Evolutionary conservation across 2,888 invertebrate species (phyloP), one percentile per base, ranked within the genome.

Genomic region (Embidobia sp.): DNA sequence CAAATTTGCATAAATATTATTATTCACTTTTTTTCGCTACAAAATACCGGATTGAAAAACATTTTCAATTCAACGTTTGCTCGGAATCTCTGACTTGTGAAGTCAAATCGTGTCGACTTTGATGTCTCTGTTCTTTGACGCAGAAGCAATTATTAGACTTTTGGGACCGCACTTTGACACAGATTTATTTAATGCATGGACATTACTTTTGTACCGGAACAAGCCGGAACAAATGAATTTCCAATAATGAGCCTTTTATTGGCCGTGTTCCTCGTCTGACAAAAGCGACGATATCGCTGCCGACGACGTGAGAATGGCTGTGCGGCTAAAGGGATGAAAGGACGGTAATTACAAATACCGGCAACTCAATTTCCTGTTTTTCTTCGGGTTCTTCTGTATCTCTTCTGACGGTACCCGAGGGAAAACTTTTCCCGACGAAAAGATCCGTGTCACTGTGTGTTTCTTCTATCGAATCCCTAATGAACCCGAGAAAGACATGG

Each of bases 291-390:
- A 49, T 63, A n/a, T 48, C 49, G 11, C 48, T 16, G 63, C 35
- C 22, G 57, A 69, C 69, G 63, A 75, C 69, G 69, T 75, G 67
- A 67, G 67, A 75, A 75, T 69, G 42, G 51, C 35, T 69, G 57
- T 61, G 57, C 74, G 46, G 31, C 49, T 18, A 59, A 66, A 70
- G 61, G 67, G 57, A 72, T 77, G 75, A 79, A 80, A 82, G 80
- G 61, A 72, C 79, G 66, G 79, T 82, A 83, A 84, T 84, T 83
- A 82, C 83, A 82, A 83, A 83, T 82, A 82, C 80, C 80, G 79
- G 79, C 69, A 75, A 76, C 79, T 80, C 80, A 72, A 81, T 81
- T 79, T 79, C 75, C 72, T 72, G 40, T 46, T 76, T 70, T 77
- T 61, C 66, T 66, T 70, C 16, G 61, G 59, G 46, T 73, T 61